Percentiles rank a stretch among this genome's conserved stretches.
phyloP scores from a whole-genome alignment of 1,140 invertebrate genomes.

The Drosophila simulans region DNA sequence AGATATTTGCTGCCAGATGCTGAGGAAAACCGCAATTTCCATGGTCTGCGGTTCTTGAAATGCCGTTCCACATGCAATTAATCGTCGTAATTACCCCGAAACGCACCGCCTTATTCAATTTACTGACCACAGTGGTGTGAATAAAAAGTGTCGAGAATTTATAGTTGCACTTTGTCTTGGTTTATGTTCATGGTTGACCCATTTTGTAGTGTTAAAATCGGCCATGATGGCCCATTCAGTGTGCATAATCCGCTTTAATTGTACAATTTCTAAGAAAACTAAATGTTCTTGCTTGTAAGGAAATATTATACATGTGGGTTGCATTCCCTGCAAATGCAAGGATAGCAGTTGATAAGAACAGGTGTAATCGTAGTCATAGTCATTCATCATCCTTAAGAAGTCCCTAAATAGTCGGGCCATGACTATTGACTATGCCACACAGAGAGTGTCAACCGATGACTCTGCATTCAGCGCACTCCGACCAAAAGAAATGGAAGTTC shows the following conservation, averaged over 20 bases:
- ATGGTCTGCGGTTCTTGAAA: background rate
- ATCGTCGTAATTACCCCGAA: slow-evolving; percentile 1
- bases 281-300: background rate
- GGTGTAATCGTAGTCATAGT: slow-evolving; percentile 7
- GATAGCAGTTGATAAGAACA: background rate
- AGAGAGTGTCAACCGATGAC: slow-evolving; percentile 28
- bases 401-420: slow-evolving; percentile 24
- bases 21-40: background rate
- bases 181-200: slow-evolving; percentile 25
- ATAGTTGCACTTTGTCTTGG: background rate
- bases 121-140: background rate
- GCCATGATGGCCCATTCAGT: background rate
- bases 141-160: background rate
- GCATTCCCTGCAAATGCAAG: background rate
- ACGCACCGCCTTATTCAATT: slow-evolving; percentile 2
- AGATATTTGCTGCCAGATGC: slow-evolving; percentile 4
- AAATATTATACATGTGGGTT: too few relatives aligned
- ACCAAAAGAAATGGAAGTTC: background rate
- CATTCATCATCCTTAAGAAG: slow-evolving; percentile 32
- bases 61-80: slow-evolving; percentile 11
- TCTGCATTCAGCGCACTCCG: slow-evolving; percentile 1
- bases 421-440: slow-evolving; percentile 19
- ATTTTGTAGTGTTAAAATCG: slow-evolving; percentile 3
- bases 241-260: too few relatives aligned
- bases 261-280: background rate